phyloP scores from a whole-genome alignment of 2,888 invertebrate genomes.

The Lysandra coridon region DNA sequence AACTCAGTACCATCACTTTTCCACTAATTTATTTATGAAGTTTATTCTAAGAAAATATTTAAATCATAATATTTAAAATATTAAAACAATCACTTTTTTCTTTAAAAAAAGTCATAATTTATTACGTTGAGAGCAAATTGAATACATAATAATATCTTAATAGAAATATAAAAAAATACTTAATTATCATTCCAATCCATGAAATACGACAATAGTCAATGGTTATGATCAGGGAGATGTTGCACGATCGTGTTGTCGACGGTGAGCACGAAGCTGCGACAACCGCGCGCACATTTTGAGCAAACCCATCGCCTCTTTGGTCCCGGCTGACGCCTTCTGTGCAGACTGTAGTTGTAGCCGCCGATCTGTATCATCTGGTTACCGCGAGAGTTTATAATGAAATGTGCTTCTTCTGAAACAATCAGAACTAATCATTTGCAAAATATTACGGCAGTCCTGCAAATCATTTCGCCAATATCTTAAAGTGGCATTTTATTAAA shows the following conservation, averaged over 20 bases:
- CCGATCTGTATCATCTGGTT: background rate
- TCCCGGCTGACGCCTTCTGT: background rate
- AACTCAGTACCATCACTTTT: too few species aligned
- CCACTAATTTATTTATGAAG: too few species aligned
- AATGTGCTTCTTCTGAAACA: background rate
- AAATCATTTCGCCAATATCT: too few species aligned
- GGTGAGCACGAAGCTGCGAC: background rate
- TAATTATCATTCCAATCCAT: background rate
- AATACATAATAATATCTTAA: too few species aligned
- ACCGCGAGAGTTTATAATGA: background rate
- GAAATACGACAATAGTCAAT: background rate
- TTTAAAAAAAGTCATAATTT: too few species aligned
- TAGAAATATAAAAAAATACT: background rate
- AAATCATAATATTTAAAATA: too few species aligned
- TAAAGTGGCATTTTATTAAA: too few species aligned
- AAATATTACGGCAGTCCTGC: background rate
- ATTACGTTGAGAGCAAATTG: background rate
- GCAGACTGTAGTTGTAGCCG: background rate
- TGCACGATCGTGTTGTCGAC: background rate
- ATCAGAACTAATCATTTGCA: background rate
- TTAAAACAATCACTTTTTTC: background rate
- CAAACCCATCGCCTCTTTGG: background rate
- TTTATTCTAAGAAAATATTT: too few species aligned
- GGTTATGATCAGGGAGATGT: background rate
- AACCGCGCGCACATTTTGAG: background rate